Percentiles rank a stretch among this genome's conserved stretches.
phyloP scores from a whole-genome alignment of 30 jellyfish, hydroid and myxozoan species.

The Aurelia sp. region DNA sequence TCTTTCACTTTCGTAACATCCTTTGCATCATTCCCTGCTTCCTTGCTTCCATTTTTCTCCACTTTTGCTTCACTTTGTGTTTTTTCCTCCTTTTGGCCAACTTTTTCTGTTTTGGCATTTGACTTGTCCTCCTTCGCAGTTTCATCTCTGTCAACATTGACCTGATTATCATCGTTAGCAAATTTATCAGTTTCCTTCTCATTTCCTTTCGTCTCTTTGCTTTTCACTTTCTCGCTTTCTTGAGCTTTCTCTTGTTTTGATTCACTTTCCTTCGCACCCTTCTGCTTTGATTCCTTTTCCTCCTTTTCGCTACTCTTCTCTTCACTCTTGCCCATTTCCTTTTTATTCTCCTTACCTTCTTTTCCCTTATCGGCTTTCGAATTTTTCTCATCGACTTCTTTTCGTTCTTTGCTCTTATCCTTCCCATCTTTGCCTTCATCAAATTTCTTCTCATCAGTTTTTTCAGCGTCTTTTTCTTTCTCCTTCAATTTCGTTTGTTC shows the following conservation, averaged over 20 bases:
- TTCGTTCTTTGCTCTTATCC: background rate
- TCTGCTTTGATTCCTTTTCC: background rate
- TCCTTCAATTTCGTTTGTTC: background rate
- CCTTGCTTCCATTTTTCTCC: too few relatives aligned
- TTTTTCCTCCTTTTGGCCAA: too few relatives aligned
- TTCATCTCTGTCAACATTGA: background rate
- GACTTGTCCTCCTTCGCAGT: slow-evolving; percentile 4
- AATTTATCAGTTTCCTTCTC: slow-evolving; percentile 2
- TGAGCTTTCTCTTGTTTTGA: background rate
- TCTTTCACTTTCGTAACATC: too few relatives aligned
- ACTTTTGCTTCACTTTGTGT: too few relatives aligned
- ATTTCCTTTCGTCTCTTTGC: background rate
- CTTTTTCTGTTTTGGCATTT: background rate
- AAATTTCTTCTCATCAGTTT: background rate
- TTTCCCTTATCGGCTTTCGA: background rate
- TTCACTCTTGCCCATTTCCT: background rate
- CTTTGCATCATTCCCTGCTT: too few relatives aligned
- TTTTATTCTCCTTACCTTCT: background rate
- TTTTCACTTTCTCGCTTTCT: slow-evolving; percentile 1
- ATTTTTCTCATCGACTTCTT: background rate
- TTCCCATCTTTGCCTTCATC: background rate
- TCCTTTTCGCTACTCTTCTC: slow-evolving; percentile 1
- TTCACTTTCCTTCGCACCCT: background rate
- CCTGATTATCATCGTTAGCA: background rate
- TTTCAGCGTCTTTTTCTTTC: background rate